Conservation (phyloP, 2,797 vertebrate species). For the Syngnathus rostellatus region DNA sequence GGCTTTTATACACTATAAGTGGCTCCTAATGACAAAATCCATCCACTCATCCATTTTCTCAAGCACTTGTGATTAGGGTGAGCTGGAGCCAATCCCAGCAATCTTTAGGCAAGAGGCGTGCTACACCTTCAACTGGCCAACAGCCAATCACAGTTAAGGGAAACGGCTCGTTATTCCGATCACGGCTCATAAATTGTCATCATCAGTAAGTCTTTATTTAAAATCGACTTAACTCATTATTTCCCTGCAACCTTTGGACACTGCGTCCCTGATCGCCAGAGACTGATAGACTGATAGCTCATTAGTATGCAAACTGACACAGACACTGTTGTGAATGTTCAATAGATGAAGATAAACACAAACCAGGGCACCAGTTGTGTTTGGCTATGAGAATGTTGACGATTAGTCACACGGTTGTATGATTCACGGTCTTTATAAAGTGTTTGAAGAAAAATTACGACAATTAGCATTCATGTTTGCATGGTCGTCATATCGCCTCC, state of each 20-base stretch:
- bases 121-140: not conserved
- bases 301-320: constrained; percentile 59
- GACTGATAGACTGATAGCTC: constrained; percentile 53
- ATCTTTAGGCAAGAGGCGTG: not conserved
- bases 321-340: constrained; percentile 41
- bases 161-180: not conserved
- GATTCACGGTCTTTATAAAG: constrained; percentile 58
- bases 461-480: constrained; percentile 25
- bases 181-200: not conserved
- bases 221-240: not conserved
- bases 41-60: not conserved
- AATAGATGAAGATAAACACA: constrained; percentile 57
- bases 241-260: constrained; percentile 45
- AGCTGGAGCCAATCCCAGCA: not conserved
- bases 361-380: constrained; percentile 46
- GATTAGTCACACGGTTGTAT: constrained; percentile 60
- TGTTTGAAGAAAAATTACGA: constrained; percentile 42
- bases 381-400: constrained; percentile 58
- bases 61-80: not conserved
- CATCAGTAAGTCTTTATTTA: not conserved
- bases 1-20: not conserved
- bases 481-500: constrained; percentile 16
- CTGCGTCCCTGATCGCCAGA: constrained; percentile 40
- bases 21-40: not conserved
- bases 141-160: not conserved